Conservation (phyloP, 1,140 invertebrate species). For the Brachionus asplanchnoidis region DNA sequence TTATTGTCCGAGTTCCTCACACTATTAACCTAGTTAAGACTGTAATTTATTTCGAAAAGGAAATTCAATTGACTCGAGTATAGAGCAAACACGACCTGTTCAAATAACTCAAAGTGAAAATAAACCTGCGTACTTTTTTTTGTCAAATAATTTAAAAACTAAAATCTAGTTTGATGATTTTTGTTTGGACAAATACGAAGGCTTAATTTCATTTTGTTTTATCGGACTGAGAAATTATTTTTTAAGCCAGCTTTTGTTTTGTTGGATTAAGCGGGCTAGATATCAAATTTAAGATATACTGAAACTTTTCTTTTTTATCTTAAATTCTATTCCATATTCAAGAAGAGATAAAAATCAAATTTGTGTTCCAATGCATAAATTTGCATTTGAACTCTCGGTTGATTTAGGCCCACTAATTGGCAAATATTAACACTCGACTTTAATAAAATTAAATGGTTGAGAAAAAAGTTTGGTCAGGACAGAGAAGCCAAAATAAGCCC, state of each 20-base stretch:
- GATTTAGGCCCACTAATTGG: neutral
- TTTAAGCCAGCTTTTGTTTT: constrained; percentile 35
- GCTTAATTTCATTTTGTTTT: constrained; percentile 2
- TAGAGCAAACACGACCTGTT: neutral
- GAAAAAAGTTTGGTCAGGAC: neutral
- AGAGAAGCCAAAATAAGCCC: neutral
- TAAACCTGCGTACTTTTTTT: neutral
- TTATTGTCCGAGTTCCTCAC: neutral
- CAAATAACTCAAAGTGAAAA: neutral
- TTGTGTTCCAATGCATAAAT: neutral
- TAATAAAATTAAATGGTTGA: neutral
- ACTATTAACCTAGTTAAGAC: neutral
- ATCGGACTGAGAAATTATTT: constrained; percentile 15
- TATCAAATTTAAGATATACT: neutral
- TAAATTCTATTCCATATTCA: neutral
- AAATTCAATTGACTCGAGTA: neutral
- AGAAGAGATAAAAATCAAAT: neutral
- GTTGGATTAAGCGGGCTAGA: constrained; percentile 1
- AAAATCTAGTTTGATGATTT: constrained; percentile 10
- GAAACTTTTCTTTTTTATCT: neutral
- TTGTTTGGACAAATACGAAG: neutral
- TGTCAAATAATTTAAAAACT: constrained; percentile 4
- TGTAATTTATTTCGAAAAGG: neutral
- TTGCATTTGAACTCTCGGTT: neutral
- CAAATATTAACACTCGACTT: neutral